phyloP scores from a whole-genome alignment of 2,113 vertebrate species.

The Numida meleagris region DNA sequence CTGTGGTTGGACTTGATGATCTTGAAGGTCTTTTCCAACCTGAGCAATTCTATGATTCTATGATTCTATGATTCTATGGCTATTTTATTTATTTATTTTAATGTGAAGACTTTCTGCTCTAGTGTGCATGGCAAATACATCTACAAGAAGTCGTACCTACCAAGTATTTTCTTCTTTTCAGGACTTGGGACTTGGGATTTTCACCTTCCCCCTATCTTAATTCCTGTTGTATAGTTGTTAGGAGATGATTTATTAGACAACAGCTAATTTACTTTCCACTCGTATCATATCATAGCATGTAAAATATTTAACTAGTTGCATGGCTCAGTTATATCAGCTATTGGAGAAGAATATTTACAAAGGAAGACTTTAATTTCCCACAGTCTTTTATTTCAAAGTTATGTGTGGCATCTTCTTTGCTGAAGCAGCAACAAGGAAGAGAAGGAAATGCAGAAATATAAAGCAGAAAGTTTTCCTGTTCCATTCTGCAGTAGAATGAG shows the following conservation, averaged over 20 bases:
- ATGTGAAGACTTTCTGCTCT: background rate
- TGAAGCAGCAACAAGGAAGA: background rate
- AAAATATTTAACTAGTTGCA: background rate
- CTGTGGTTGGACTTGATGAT: too few relatives aligned
- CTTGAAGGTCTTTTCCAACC: too few relatives aligned
- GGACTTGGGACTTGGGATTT: background rate
- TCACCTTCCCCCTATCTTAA: rapidly evolving
- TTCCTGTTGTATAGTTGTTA: background rate
- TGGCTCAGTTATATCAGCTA: background rate
- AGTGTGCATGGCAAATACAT: background rate
- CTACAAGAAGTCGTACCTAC: background rate
- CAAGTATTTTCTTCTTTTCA: background rate
- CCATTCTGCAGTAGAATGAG: background rate
- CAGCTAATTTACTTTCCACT: background rate
- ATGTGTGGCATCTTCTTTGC: background rate
- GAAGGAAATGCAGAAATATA: background rate
- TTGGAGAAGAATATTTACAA: background rate
- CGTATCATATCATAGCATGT: rapidly evolving
- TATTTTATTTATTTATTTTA: background rate
- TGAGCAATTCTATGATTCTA: too few relatives aligned
- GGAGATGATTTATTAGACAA: background rate
- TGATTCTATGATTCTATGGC: background rate
- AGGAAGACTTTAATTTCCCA: background rate
- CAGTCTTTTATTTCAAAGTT: background rate
- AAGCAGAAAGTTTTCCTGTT: background rate